Evolutionary conservation across 1,140 invertebrate genomes (phyloP), one percentile per base, ranked within the genome.

Genomic region (Choristoneura fumiferana): DNA sequence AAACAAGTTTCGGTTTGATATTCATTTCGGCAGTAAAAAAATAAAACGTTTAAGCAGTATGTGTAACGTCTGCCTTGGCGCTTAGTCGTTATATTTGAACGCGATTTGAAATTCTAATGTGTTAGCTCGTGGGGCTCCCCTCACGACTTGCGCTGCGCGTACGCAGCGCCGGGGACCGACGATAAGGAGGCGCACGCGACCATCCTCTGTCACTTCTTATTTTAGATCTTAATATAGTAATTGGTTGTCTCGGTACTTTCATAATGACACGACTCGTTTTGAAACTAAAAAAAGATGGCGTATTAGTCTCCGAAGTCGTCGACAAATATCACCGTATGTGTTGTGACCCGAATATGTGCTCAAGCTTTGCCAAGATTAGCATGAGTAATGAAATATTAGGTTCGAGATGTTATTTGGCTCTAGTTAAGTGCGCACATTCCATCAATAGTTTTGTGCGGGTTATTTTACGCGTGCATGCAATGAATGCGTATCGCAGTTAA

Each of bases 61-160:
- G 12, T 40, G 39, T 38, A 58, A 49, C 56, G 37, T 68, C 38
- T 60, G 14, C 18, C 43, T 33, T 65, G 52, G 57, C 60, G 60
- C 62, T 54, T 65, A 57, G 60, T 73, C 60, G 58, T 73, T 74
- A 76, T 81, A 65, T 78, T 74, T 69, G 55, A 57, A 66, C 60
- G 53, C 54, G 62, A 69, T 77, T 67, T 71, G 69, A 74, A 79
- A 71, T 38, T 56, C 58, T 76, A 75, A 80, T 76, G 59, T 67
- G 22, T 29, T 29, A 72, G 78, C 79, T 81, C 84, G 69, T 56
- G 67, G 62, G 52, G 53, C 64, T 67, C 71, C 70, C 73, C 73
- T 74, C 71, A 65, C 58, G 63, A 67, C 65, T 63, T 76, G 81
- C 79, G 78, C 79, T 63, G n/a, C 54, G 72, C 73, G 82, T 75